Conservation (phyloP, 2,797 vertebrate species). For the Enteromius mattozi region DNA sequence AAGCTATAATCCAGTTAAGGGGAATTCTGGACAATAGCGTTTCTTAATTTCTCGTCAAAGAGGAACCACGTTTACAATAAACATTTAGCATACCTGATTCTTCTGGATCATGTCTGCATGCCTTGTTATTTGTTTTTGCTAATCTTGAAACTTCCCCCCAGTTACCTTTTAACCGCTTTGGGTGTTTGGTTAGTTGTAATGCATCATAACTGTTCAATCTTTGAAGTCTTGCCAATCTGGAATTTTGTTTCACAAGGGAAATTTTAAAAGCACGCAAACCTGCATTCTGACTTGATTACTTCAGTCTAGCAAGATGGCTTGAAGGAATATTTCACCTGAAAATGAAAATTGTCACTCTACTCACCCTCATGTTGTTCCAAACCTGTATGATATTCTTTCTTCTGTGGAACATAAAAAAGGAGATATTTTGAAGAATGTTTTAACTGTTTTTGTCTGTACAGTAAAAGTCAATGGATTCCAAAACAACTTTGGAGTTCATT, state of each 20-base stretch:
- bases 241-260: slow-evolving; percentile 18
- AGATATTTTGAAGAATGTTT: background rate
- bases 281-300: slow-evolving; percentile 7
- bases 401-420: background rate
- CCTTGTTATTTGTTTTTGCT: slow-evolving; percentile 46
- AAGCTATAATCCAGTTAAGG: slow-evolving; percentile 36
- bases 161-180: background rate
- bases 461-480: background rate
- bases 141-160: background rate
- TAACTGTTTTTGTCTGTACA: background rate
- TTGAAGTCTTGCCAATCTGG: slow-evolving; percentile 11
- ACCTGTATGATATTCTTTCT: background rate
- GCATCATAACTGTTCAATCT: background rate
- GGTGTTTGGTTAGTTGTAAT: slow-evolving; percentile 9
- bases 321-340: background rate
- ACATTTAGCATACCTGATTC: background rate
- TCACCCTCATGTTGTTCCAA: background rate
- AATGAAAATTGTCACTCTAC: background rate
- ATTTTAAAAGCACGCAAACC: background rate
- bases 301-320: background rate
- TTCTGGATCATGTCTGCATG: slow-evolving; percentile 4
- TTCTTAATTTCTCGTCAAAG: slow-evolving; percentile 13
- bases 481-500: background rate
- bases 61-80: slow-evolving; percentile 24
- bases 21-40: slow-evolving; percentile 24